phyloP scores from a whole-genome alignment of 64 coral and sea anemone species.

The Pocillopora verrucosa region DNA sequence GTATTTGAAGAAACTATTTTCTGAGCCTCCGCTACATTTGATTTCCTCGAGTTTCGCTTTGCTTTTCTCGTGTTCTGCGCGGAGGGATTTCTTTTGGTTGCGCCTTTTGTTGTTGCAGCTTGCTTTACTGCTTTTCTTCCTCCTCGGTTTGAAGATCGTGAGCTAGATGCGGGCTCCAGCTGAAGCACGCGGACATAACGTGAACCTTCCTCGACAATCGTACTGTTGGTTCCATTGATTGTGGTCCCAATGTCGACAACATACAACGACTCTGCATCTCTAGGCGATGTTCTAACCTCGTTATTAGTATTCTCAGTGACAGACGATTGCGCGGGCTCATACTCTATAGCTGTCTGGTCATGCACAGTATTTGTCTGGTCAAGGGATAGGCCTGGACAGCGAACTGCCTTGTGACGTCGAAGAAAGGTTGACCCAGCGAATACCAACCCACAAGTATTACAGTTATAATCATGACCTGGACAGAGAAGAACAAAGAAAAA shows the following conservation, averaged over 20 bases:
- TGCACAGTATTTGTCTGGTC: not conserved
- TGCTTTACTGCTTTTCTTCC: not conserved
- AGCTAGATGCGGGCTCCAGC: not conserved
- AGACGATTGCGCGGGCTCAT: not conserved
- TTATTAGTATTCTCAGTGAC: too few relatives aligned
- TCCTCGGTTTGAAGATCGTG: not conserved
- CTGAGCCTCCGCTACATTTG: not conserved
- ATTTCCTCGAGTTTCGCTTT: not conserved
- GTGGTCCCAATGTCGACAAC: slow-evolving; percentile 11
- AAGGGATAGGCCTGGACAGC: not conserved
- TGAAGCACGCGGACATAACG: slow-evolving; percentile 14
- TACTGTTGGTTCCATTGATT: not conserved
- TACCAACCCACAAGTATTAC: not conserved
- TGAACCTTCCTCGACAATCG: slow-evolving; percentile 2
- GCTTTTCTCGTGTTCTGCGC: not conserved
- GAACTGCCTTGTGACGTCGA: slow-evolving; percentile 24
- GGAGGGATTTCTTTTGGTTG: not conserved
- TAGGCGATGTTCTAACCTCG: not conserved
- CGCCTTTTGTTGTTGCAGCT: not conserved
- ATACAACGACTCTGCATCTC: not conserved
- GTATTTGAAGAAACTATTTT: not conserved
- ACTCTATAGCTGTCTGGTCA: not conserved
- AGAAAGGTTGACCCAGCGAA: slow-evolving; percentile 31
- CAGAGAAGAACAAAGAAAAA: not conserved
- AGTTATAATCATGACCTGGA: slow-evolving; percentile 23